A percentile compares a stretch with the other conserved stretches of the same genome.
These are phyloP conservation scores for Mythimna albipuncta DNA, from an alignment of 2,888 invertebrate species.

Conservation along the genomic window DNA sequence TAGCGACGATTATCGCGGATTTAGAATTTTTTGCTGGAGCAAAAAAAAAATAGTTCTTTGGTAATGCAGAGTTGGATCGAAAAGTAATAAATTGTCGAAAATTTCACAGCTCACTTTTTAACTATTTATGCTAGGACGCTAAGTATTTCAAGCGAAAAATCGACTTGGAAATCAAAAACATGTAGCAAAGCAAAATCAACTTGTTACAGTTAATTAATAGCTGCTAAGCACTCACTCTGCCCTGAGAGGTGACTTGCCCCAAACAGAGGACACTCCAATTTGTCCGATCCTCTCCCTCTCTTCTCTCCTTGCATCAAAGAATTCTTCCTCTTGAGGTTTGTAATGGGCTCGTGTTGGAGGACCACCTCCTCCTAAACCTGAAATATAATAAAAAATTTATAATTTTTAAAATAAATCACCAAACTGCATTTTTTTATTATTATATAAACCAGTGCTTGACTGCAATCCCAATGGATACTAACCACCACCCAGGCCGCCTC, in stretches of 20 bases:
- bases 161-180: no score
- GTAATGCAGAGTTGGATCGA: no score
- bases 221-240: constrained; percentile 88
- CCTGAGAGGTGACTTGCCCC: constrained; percentile 94
- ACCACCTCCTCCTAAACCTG: constrained; percentile 74
- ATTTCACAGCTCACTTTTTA: no score
- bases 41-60: no score
- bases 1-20: no score
- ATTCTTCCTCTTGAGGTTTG: constrained; percentile 91
- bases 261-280: constrained; percentile 92
- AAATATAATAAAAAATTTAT: constrained; percentile 10
- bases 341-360: constrained; percentile 71
- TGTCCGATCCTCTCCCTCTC: constrained; percentile 94
- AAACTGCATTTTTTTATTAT: no score
- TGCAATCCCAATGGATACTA: constrained; percentile 12
- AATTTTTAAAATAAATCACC: background rate
- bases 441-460: no score
- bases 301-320: constrained; percentile 93
- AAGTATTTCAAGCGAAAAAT: no score
- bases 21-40: no score
- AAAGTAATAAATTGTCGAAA: no score
- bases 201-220: background rate
- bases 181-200: no score
- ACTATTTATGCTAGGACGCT: no score
- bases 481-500: constrained; percentile 81